Conservation (phyloP, 2,113 vertebrate species). For the Peromyscus leucopus region DNA sequence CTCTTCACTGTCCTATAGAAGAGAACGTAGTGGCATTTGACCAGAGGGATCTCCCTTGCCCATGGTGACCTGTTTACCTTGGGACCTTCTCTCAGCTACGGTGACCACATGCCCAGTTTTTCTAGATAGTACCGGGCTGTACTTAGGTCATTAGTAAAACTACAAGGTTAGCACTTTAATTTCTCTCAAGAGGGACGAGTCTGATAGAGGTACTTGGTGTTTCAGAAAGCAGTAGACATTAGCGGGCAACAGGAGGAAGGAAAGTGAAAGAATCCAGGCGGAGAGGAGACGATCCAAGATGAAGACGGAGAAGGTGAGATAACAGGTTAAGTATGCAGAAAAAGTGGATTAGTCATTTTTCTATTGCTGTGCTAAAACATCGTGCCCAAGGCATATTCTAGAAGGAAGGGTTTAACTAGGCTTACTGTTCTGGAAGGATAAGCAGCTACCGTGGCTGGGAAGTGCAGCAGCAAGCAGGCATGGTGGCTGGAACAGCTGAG, state of each 20-base stretch:
- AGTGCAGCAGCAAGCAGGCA: background rate
- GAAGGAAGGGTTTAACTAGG: background rate
- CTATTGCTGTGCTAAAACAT: background rate
- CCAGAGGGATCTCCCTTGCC: background rate
- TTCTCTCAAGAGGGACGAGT: background rate
- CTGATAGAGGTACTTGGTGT: background rate
- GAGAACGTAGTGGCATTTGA: background rate
- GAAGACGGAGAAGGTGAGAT: background rate
- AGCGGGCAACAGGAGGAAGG: background rate
- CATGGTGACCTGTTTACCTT: background rate
- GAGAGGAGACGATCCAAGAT: background rate
- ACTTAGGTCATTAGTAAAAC: background rate
- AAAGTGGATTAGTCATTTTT: background rate
- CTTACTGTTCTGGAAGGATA: background rate
- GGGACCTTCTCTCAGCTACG: background rate
- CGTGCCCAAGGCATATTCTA: background rate
- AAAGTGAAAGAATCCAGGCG: background rate
- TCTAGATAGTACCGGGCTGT: background rate
- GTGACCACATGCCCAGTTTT: background rate
- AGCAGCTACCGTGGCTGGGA: background rate
- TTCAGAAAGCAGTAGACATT: background rate
- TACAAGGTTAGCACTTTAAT: background rate
- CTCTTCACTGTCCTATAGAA: background rate
- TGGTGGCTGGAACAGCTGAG: background rate
- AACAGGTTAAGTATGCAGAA: background rate